These are phyloP conservation scores for Scaptomyza montana DNA, from an alignment of 1,140 invertebrate species.

Conservation along the genomic window DNA sequence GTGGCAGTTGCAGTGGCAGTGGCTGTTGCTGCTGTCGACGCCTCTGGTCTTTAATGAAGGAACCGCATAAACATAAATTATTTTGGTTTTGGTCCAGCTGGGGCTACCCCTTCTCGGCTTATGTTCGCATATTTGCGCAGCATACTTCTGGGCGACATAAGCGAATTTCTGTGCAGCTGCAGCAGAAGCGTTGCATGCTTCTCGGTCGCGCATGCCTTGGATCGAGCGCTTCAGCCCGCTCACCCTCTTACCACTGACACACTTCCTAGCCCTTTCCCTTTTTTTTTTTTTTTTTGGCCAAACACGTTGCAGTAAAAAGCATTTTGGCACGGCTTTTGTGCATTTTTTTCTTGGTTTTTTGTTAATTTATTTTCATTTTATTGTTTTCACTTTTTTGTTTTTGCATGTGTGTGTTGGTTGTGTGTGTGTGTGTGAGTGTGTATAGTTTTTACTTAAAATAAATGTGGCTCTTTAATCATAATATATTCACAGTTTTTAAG, in stretches of 20 bases:
- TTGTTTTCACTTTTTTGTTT: constrained; percentile 53
- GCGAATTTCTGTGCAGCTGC: constrained; percentile 27
- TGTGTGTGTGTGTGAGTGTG: constrained; percentile 42
- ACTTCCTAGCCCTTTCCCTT: background rate
- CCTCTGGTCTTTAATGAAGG: constrained; percentile 42
- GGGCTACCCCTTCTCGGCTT: constrained; percentile 11
- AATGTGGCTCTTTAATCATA: constrained; percentile 70
- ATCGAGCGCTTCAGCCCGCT: background rate
- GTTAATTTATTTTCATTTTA: constrained; percentile 57
- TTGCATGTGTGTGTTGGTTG: constrained; percentile 30
- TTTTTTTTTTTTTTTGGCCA: constrained; percentile 12
- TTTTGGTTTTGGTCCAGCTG: constrained; percentile 13
- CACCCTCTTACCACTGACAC: too few relatives aligned
- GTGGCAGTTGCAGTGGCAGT: too few relatives aligned
- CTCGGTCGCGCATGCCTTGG: constrained; percentile 47
- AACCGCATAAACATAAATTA: constrained; percentile 76
- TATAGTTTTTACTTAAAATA: constrained; percentile 73
- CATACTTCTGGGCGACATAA: constrained; percentile 62
- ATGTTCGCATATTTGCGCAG: constrained; percentile 69
- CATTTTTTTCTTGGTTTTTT: constrained; percentile 34
- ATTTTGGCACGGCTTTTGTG: constrained; percentile 61
- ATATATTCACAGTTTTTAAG: constrained; percentile 75
- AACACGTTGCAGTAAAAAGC: constrained; percentile 68
- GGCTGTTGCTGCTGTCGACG: background rate
- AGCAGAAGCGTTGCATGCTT: constrained; percentile 48